Evolutionary conservation across 2,113 vertebrate species (phyloP).

Genomic region (Holacanthus passer): DNA sequence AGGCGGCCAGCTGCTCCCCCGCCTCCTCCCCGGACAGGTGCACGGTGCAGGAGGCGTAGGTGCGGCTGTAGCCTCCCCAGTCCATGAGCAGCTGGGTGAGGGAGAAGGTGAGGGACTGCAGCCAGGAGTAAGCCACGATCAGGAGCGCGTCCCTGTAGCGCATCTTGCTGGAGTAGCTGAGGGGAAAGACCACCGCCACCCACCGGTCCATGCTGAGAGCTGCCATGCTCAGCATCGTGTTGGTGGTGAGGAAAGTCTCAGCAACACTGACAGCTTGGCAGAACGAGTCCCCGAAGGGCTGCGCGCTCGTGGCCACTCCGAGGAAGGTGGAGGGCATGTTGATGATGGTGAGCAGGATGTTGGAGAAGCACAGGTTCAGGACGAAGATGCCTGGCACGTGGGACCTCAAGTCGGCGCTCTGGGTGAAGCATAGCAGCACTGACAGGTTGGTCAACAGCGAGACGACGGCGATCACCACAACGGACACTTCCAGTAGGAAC

Average conservation of each 20-base stretch:
- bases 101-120: slow-evolving; percentile 84
- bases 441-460: slow-evolving; percentile 85
- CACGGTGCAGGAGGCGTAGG: slow-evolving; percentile 86
- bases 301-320: slow-evolving; percentile 72
- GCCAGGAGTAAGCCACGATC: slow-evolving; percentile 85
- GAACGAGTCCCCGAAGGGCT: slow-evolving; percentile 79
- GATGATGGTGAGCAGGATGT: slow-evolving; percentile 83
- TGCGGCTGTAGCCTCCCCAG: slow-evolving; percentile 85
- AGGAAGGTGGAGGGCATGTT: slow-evolving; percentile 87
- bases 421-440: slow-evolving; percentile 86
- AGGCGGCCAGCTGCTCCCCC: slow-evolving; percentile 75
- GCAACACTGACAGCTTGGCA: slow-evolving; percentile 82
- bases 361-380: slow-evolving; percentile 87
- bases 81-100: slow-evolving; percentile 82
- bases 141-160: slow-evolving; percentile 82
- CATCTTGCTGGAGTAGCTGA: slow-evolving; percentile 88
- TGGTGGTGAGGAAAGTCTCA: slow-evolving; percentile 87
- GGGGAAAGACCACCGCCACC: slow-evolving; percentile 87
- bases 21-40: slow-evolving; percentile 70
- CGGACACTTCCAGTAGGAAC: slow-evolving; percentile 82
- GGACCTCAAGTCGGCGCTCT: slow-evolving; percentile 84
- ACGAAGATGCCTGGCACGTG: slow-evolving; percentile 86
- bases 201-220: slow-evolving; percentile 88
- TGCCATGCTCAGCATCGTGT: slow-evolving; percentile 87
- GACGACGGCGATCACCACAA: slow-evolving; percentile 82